Base-by-base conservation (phyloP, 2,113 vertebrate genomes). In the Alligator mississippiensis region DNA sequence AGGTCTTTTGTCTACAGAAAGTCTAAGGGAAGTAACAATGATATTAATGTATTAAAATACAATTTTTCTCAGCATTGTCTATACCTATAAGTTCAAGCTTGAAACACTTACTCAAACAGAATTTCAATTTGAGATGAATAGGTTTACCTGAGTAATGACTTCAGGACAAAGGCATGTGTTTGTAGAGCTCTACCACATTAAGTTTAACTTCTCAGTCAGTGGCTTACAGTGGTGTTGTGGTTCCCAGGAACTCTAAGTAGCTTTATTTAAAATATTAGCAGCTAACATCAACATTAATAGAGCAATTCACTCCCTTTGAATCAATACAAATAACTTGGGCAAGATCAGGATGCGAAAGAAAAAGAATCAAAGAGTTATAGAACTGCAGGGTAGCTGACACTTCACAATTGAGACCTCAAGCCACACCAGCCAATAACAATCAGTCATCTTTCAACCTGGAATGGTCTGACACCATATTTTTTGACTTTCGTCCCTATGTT, bases 211-310 rank as follows among this genome's bases (percentile, higher is more conserved):
- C 57, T 47, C n/a, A 34, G 47, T 72, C 72, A 68, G 47, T 64
- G 84, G 77, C 84, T 92, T 83, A 68, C 85, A 93, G 70, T 18
- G 82, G 91, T 87, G 88, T 81, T 87, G 82, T 22, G 11, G 77
- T 70, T 70, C 34, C 6, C 16, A 60, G 59, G 75, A 93, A 93
- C 18, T 57, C 94, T 79, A 84, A 90, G 68, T 78, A 93, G 47
- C 55, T 94, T 93, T 27, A 85, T 77, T 92, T 92, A 93, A 92
- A 92, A 77, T 93, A 93, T 64, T 93, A 94, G 94, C 75, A 83
- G 57, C 60, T 84, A 47, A 80, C 76, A 90, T 75, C 11, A 86
- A 92, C 89, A 93, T 93, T 93, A 93, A 89, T 72, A 34, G 82
- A 93, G 93, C n/a, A 85, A 88, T 87, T 93, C 88, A 90, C 60